These are phyloP conservation scores for Brachionus asplanchnoidis DNA, from an alignment of 1,140 invertebrate species.

Conservation along the genomic window DNA sequence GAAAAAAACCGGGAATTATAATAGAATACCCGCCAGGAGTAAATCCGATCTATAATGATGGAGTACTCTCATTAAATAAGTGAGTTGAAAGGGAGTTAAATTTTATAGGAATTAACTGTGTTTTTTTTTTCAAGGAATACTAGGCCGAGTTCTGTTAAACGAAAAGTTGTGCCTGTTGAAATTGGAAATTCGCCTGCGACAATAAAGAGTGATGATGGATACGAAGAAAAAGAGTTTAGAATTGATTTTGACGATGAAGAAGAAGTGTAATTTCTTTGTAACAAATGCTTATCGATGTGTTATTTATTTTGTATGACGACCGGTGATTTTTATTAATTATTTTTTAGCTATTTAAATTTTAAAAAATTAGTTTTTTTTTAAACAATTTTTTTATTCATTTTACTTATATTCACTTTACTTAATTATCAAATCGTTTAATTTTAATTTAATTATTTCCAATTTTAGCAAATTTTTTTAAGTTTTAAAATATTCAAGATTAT, in stretches of 20 bases:
- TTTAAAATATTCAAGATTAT: not conserved
- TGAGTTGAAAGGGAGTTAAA: not conserved
- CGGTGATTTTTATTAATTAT: not conserved
- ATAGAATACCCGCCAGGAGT: slow-evolving; percentile 39
- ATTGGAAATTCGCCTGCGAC: not conserved
- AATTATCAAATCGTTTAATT: not conserved
- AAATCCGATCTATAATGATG: slow-evolving; percentile 37
- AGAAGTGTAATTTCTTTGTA: not conserved
- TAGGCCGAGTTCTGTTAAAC: not conserved
- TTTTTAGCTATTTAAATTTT: not conserved
- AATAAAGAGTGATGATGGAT: not conserved
- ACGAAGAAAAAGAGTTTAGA: slow-evolving; percentile 21
- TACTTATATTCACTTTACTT: not conserved
- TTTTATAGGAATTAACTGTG: not conserved
- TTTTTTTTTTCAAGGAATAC: not conserved
- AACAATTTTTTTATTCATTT: not conserved
- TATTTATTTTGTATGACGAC: not conserved
- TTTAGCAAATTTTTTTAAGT: not conserved
- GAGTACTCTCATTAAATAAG: slow-evolving; percentile 19
- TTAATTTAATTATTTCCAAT: not conserved
- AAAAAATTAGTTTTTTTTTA: not conserved
- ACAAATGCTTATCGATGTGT: not conserved
- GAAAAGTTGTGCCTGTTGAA: not conserved
- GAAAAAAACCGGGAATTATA: slow-evolving; percentile 32
- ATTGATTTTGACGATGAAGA: slow-evolving; percentile 21